Evolutionary conservation across 2,113 vertebrate species (phyloP).

Genomic region (Cephalopterus ornatus): DNA sequence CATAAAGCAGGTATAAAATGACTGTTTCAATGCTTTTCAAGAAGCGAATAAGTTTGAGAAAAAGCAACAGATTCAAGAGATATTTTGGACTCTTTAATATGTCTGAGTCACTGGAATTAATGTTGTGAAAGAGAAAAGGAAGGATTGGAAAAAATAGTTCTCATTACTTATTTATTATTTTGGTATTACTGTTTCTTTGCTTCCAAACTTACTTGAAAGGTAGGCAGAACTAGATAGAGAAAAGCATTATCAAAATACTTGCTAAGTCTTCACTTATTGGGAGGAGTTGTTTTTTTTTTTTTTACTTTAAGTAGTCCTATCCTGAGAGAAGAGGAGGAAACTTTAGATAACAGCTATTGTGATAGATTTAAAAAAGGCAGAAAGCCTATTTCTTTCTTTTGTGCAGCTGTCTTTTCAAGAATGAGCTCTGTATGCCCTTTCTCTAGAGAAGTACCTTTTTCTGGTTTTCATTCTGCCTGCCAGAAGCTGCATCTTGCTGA

Average conservation of each 20-base stretch:
- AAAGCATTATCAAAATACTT: not conserved
- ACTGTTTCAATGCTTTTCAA: not conserved
- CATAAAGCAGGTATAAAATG: not conserved
- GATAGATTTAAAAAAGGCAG: not conserved
- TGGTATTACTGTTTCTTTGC: not conserved
- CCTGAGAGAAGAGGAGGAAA: constrained; percentile 22
- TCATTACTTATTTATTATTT: constrained; percentile 50
- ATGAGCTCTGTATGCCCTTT: not conserved
- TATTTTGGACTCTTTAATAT: not conserved
- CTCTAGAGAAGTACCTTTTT: not conserved
- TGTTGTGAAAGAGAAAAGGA: not conserved
- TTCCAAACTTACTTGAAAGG: constrained; percentile 19
- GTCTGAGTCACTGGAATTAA: not conserved
- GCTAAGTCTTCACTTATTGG: not conserved
- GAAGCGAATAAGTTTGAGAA: not conserved
- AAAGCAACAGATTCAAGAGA: not conserved
- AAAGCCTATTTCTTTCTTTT: constrained; percentile 11
- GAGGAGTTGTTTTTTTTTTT: not conserved
- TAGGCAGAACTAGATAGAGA: not conserved
- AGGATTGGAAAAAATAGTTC: not conserved
- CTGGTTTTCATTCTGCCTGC: not conserved
- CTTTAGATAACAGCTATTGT: constrained; percentile 14
- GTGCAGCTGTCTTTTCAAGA: not conserved
- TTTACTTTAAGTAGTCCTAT: not conserved
- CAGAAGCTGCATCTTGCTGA: not conserved